Base-by-base conservation (phyloP, 1,140 invertebrate genomes). In the Anastrepha obliqua region DNA sequence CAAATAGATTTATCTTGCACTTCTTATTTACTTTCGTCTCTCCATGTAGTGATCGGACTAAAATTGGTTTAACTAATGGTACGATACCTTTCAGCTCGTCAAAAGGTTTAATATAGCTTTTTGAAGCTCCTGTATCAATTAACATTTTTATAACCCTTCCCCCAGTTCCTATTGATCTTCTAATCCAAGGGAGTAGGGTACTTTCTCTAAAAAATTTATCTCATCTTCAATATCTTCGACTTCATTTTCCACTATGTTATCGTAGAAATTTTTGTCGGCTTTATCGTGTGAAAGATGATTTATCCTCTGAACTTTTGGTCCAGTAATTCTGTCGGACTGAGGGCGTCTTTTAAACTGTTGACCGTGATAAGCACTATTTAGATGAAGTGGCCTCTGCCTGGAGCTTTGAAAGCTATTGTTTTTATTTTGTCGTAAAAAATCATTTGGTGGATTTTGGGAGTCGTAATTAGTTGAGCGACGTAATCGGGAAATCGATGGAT, bases 41-140 rank as follows among this genome's bases (percentile, higher is more conserved):
- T n/a, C 88, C 58, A 62, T 88, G 65, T 62, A 67, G 67, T 70
- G 86, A 88, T 44, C 9, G 29, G 3, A 17, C 65, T 70, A 70
- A 70, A 70, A 70, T 39, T 47, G 87, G 58, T 42, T 70, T 85
- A 15, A 2, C 29, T n/a, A n/a, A n/a, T n/a, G n/a, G n/a, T n/a
- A n/a, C n/a, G n/a, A n/a, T n/a, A n/a, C n/a, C n/a, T 70, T 60
- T 85, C 47, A 88, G 51, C 29, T 74, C 86, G 2, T 39, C 42
- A 44, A 87, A 42, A 6, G 51, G 74, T 85, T 81, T 87, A 44
- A 88, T 85, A 58, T 88, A 87, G 65, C 67, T 87, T 86, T 88
- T 87, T 11, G 86, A 88, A 29, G 81, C 78, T 65, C 88, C 88
- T 51, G 88, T 86, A 60, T 89, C 88, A 60, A 89, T 87, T 81